These are phyloP conservation scores for Rhopilema esculentum DNA, from an alignment of 30 jellyfish, hydroid and myxozoan genomes.

Conservation along the genomic window DNA sequence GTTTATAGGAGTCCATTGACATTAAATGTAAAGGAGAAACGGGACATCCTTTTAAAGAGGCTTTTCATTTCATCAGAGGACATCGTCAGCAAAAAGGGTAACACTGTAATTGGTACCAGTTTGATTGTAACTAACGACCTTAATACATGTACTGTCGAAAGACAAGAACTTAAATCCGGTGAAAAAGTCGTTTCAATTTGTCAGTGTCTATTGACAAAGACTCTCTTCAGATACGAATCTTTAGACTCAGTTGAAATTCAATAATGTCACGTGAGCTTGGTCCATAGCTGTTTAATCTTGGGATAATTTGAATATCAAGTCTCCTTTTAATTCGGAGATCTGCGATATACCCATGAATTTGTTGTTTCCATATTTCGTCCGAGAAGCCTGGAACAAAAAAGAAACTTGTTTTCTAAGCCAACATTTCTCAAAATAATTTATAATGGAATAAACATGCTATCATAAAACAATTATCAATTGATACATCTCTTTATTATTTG, in stretches of 20 bases:
- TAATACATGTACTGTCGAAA: not conserved
- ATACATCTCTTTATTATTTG: not conserved
- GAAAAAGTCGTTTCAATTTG: not conserved
- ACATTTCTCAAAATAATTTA: no score
- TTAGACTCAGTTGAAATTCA: not conserved
- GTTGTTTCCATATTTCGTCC: constrained; percentile 78
- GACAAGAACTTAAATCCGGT: not conserved
- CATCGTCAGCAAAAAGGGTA: no score
- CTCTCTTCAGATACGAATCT: not conserved
- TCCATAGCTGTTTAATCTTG: not conserved
- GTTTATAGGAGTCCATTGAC: no score
- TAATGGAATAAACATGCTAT: no score
- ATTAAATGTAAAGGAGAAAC: no score
- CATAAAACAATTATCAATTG: no score
- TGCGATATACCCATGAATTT: constrained; percentile 80
- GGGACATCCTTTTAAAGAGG: no score
- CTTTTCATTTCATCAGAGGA: no score
- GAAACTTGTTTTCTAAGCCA: no score
- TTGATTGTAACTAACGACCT: not conserved
- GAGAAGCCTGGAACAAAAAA: constrained; percentile 75
- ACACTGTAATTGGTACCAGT: not conserved
- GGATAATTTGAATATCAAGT: constrained; percentile 10
- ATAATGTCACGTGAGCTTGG: not conserved
- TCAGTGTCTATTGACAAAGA: not conserved
- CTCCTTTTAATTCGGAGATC: constrained; percentile 75